These are phyloP conservation scores for Orchestes rusci DNA, from an alignment of 2,888 invertebrate species.

Conservation along the genomic window DNA sequence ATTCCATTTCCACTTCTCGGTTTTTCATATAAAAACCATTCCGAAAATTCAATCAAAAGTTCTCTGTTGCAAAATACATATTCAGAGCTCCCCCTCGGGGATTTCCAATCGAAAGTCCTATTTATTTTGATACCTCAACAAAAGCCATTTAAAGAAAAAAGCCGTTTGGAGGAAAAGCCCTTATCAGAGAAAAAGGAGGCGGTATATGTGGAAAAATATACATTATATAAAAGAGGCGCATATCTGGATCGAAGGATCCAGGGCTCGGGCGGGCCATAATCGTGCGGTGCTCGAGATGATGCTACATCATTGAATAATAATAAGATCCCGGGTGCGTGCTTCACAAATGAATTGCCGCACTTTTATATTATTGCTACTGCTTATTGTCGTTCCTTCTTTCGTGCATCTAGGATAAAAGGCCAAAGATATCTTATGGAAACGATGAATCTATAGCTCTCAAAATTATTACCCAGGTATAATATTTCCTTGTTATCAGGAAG, in stretches of 20 bases:
- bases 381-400: no score
- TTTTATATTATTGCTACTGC: conserved; percentile 22
- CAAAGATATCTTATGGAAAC: no score
- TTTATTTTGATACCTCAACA: conserved; percentile 28
- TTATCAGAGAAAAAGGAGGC: conserved; percentile 24
- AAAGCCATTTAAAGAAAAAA: conserved; percentile 27
- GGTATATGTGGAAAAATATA: conserved; percentile 28
- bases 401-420: no score
- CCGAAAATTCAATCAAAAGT: conserved; percentile 26
- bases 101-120: conserved; percentile 27
- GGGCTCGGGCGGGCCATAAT: conserved; percentile 37
- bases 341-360: conserved; percentile 25
- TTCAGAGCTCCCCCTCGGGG: conserved; percentile 24
- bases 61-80: conserved; percentile 24
- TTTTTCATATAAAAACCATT: conserved; percentile 15
- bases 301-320: conserved; percentile 47
- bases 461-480: no score
- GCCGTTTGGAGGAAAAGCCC: conserved; percentile 23
- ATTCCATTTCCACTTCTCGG: no score
- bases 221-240: conserved; percentile 31
- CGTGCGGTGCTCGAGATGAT: conserved; percentile 30
- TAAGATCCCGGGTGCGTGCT: conserved; percentile 42
- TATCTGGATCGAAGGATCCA: conserved; percentile 31
- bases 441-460: no score
- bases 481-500: no score